A percentile compares a stretch with the other conserved stretches of the same genome.
Evolutionary conservation across 2,797 vertebrate genomes (phyloP).

Genomic region (Sarcoramphus papa): DNA sequence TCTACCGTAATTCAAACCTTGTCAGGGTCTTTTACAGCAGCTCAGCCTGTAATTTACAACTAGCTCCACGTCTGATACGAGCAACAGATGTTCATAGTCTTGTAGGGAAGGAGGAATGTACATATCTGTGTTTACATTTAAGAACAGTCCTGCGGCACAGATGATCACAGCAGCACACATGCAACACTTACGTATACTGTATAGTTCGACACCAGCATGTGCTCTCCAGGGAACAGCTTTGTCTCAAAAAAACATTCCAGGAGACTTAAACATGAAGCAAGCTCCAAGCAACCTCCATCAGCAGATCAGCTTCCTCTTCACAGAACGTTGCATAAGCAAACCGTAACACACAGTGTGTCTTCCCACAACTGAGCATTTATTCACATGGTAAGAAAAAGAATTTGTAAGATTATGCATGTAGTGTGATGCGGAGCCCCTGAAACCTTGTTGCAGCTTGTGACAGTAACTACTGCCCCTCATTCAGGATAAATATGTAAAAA

Average conservation of each 20-base stretch:
- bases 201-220: rapidly evolving
- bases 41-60: background rate
- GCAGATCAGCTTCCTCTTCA: background rate
- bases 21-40: background rate
- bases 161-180: background rate
- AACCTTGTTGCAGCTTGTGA: background rate
- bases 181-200: rapidly evolving
- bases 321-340: background rate
- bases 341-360: background rate
- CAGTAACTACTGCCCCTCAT: background rate
- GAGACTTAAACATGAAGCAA: background rate
- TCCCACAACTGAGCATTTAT: background rate
- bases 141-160: background rate
- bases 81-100: background rate
- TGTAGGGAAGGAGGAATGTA: background rate
- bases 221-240: background rate
- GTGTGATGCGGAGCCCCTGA: background rate
- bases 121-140: background rate
- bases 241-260: background rate
- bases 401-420: rapidly evolving
- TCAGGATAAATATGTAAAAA: background rate
- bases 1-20: background rate
- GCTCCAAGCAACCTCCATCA: background rate
- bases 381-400: background rate
- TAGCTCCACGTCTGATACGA: background rate